A percentile compares a stretch with the other conserved stretches of the same genome.
phyloP scores from a whole-genome alignment of 2,113 vertebrate species.

The Panurus biarmicus region DNA sequence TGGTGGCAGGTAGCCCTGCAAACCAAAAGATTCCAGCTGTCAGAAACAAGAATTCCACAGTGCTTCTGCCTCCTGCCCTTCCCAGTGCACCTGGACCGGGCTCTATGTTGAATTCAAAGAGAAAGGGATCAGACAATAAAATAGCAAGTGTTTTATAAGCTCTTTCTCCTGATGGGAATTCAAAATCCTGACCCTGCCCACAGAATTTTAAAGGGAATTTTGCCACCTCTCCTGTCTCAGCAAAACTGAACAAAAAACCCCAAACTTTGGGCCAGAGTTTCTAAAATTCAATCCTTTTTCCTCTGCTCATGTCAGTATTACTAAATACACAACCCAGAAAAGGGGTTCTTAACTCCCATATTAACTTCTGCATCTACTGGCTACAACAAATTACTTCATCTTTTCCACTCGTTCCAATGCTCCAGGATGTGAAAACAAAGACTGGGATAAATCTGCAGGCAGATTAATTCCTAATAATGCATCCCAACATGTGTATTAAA shows the following conservation, averaged over 20 bases:
- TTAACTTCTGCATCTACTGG: background rate
- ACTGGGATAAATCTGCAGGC: background rate
- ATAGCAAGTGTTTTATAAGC: background rate
- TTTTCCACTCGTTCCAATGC: background rate
- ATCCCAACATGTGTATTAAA: background rate
- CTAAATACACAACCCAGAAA: background rate
- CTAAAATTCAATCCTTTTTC: background rate
- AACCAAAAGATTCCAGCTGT: background rate
- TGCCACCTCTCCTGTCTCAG: background rate
- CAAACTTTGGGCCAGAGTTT: background rate
- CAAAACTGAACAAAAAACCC: background rate
- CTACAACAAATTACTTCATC: background rate
- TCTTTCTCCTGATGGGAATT: background rate
- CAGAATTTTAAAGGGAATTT: background rate
- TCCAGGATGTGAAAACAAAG: background rate
- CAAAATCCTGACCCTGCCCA: background rate
- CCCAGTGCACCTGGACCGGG: background rate
- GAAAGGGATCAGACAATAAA: background rate
- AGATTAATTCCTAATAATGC: background rate
- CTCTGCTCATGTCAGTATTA: background rate
- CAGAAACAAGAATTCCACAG: background rate
- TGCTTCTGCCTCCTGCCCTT: background rate
- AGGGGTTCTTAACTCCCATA: background rate
- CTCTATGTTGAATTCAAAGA: background rate
- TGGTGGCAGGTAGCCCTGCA: constrained; percentile 96